A percentile compares a stretch with the other conserved stretches of the same genome.
phyloP scores from a whole-genome alignment of 1,140 invertebrate species.

The Dermatophagoides farinae region DNA sequence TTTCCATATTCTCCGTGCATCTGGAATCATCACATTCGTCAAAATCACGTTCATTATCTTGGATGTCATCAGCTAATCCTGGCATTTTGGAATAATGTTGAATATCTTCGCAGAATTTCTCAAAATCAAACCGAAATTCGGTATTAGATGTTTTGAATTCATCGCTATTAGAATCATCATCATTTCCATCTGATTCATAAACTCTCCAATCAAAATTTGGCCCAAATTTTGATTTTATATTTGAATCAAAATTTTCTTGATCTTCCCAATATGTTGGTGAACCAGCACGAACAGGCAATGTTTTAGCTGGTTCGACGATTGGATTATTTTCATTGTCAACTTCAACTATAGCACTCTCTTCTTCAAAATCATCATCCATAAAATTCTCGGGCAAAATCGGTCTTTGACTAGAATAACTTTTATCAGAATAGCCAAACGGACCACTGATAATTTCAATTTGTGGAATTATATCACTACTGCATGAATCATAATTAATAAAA shows the following conservation, averaged over 20 bases:
- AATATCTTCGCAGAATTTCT: background rate
- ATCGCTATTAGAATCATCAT: background rate
- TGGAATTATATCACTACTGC: conserved; percentile 10
- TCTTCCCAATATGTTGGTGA: background rate
- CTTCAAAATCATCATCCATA: background rate
- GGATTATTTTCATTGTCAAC: background rate
- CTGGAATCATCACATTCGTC: too few relatives aligned
- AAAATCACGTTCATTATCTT: too few relatives aligned
- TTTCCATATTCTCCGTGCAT: background rate
- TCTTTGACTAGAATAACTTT: background rate
- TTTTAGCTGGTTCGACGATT: background rate
- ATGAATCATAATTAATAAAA: conserved; percentile 10
- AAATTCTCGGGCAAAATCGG: too few relatives aligned
- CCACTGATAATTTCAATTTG: conserved; percentile 19
- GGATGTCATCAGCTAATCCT: too few relatives aligned
- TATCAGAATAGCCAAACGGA: background rate
- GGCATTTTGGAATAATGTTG: background rate
- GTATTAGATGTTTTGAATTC: background rate
- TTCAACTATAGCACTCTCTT: background rate
- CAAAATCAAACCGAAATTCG: background rate
- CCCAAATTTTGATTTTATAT: too few relatives aligned
- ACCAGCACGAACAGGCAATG: background rate
- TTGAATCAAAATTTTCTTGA: too few relatives aligned
- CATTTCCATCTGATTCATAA: background rate
- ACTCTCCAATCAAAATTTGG: background rate